Base-by-base conservation (phyloP, 2,113 vertebrate genomes). In the Shinisaurus crocodilurus region DNA sequence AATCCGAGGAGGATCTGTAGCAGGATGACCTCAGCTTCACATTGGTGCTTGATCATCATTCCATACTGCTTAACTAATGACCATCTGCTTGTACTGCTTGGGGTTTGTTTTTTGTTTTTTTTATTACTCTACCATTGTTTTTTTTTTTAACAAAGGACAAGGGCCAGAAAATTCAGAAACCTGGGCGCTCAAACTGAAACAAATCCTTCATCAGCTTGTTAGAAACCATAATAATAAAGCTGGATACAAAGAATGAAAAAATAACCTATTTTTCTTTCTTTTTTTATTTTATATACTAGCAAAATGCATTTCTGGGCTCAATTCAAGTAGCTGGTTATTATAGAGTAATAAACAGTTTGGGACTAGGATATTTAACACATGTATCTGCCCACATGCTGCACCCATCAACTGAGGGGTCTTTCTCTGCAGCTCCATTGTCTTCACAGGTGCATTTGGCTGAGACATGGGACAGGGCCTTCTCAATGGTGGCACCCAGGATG, bases 71-170 rank as follows among this genome's bases (percentile, higher is more conserved):
- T 85, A 92, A 83, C 7, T 88, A 93, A 90, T 70, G 63, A 70
- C 60, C n/a, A 85, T 1, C 13, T 89, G 88, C 85, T 88, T 90
- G 32, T 50, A 5, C 40, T 20, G 25, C 54, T 63, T 43, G 29
- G n/a, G n/a, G n/a, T n/a, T n/a, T n/a, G n/a, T n/a, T n/a, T n/a
- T 43, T 81, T 45, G 1, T 54, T 18, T 34, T 6, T 76, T 70
- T 65, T 74, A 0, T 76, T 86, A n/a, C 20, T 43, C 0, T 81
- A 7, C 29, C 69, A 25, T 45, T 5, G 80, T 93, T n/a, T n/a
- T n/a, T n/a, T n/a, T 93, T 85, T 86, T 63, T 48, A 70, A 67
- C 5, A 2, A 92, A 74, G 84, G 69, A 54, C 6, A 89, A 34
- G n/a, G 9, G 3, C 7, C 4, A 81, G 27, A 86, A 90, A 88